A percentile compares a stretch with the other conserved stretches of the same genome.
Evolutionary conservation across 1,140 invertebrate species (phyloP).

Genomic region (Microplitis demolitor): DNA sequence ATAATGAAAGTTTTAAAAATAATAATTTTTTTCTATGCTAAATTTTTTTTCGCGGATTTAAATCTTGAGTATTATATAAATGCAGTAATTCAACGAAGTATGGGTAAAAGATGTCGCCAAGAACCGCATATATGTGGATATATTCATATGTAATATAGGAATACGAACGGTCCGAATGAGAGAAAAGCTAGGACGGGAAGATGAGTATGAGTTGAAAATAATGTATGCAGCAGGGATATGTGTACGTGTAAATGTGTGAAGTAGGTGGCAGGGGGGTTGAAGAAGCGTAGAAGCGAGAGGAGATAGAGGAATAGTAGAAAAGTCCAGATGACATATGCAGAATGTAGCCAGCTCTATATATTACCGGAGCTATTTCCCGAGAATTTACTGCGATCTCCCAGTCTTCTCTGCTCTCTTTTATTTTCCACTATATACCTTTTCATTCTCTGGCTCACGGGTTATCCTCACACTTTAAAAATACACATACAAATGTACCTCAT

Average conservation of each 20-base stretch:
- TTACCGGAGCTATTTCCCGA: slow-evolving; percentile 18
- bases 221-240: neutral
- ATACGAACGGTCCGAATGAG: neutral
- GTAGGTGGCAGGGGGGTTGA: neutral
- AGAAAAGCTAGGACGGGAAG: neutral
- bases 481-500: neutral
- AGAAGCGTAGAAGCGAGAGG: neutral
- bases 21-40: too few species aligned
- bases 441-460: slow-evolving; percentile 14
- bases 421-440: slow-evolving; percentile 4
- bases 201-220: too few species aligned
- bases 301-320: neutral
- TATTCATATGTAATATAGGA: neutral
- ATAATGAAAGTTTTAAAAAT: too few species aligned
- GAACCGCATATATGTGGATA: neutral
- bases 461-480: neutral
- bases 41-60: neutral
- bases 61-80: neutral
- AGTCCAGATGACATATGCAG: slow-evolving; percentile 24
- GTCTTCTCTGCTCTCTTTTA: slow-evolving; percentile 16
- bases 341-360: slow-evolving; percentile 28
- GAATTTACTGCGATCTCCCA: slow-evolving; percentile 23
- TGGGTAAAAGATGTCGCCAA: neutral
- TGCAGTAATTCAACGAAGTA: neutral
- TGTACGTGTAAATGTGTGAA: neutral